Evolutionary conservation across 2,113 vertebrate genomes (phyloP), one percentile per base, ranked within the genome.

Genomic region (Paradisaea rubra): DNA sequence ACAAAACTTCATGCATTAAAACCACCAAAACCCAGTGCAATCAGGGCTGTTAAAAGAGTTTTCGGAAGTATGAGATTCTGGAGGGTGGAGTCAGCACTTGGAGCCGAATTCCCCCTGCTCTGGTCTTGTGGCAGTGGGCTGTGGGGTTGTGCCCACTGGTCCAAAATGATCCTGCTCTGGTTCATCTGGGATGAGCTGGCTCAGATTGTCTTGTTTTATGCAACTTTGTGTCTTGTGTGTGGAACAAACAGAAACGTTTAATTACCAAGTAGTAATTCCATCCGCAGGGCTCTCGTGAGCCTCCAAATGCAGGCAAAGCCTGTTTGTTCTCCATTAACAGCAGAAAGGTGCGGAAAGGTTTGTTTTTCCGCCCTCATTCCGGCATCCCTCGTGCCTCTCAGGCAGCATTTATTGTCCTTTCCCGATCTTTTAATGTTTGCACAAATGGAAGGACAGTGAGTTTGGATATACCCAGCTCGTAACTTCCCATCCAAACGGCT

Each of bases 1-100:
- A 3, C 15, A 19, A 1, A 20, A 20, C 33, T 65, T 17, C 0
- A 0, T 13, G 21, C 13, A 1, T 42, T 56, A 4, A 54, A 68
- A 16, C 0, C 10, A 3, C 35, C 41, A 3, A 18, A 42, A 0
- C 0, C 6, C 31, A 0, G 15, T 0, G 9, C 7, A 9, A 6
- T 14, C 1, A 1, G 25, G 64, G 65, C 50, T 47, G 1, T 15
- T 25, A 1, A 21, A 22, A 6, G 11, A 8, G 41, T 13, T 70
- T 53, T 25, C 35, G 16, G 6, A 8, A 31, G 16, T 2, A 0
- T 0, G 33, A 0, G 8, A 6, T 35, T 47, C 20, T 25, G 27
- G 10, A 6, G 37, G 39, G 2, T 9, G 22, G 11, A 6, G 61
- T 6, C 15, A 6, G 72, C 20, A 0, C 37, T 3, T 7, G 20